A percentile compares a stretch with the other conserved stretches of the same genome.
Conservation (phyloP, 2,113 vertebrate genomes). For the Aramus guarauna region DNA sequence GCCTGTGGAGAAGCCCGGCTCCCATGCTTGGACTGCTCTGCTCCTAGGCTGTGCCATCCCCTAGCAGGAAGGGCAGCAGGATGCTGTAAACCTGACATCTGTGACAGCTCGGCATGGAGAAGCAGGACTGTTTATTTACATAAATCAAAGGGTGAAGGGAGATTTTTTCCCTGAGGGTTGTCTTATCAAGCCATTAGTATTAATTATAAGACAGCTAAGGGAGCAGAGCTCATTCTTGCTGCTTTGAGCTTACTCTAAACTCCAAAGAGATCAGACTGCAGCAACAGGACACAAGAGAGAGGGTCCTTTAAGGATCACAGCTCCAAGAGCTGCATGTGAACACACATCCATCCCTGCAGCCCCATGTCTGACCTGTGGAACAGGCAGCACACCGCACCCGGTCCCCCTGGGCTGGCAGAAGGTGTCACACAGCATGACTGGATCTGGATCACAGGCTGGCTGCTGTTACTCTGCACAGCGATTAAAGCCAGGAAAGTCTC, state of each 20-base stretch:
- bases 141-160: neutral
- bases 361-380: constrained; percentile 61
- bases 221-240: neutral
- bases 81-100: neutral
- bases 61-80: neutral
- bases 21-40: neutral
- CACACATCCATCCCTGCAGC: neutral
- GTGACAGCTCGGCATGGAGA: fast-evolving
- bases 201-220: neutral
- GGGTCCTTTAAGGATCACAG: neutral
- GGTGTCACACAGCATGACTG: constrained; percentile 73
- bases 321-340: too few relatives aligned
- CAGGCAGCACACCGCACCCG: constrained; percentile 64
- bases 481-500: constrained; percentile 66
- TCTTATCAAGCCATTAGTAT: neutral
- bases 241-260: neutral
- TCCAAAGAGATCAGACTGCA: neutral
- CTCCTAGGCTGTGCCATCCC: neutral
- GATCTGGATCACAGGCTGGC: constrained; percentile 62
- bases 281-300: neutral
- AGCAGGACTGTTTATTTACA: fast-evolving
- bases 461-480: constrained; percentile 71
- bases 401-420: neutral
- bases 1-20: neutral
- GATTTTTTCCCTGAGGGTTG: neutral